Conservation (phyloP, 2,888 invertebrate species). For the Cactoblastis cactorum region DNA sequence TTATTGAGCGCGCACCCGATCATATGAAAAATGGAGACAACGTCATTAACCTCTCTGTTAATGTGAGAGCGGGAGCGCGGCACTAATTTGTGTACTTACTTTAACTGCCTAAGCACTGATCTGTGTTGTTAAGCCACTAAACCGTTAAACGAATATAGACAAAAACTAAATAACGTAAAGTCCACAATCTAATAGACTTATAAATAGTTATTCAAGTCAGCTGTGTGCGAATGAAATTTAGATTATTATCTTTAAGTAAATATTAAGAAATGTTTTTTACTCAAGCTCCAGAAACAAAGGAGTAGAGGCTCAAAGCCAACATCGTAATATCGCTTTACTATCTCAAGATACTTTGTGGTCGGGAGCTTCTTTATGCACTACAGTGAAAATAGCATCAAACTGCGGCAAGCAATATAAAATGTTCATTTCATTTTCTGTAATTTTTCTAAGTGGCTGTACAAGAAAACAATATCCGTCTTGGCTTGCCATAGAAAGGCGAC, state of each 20-base stretch:
- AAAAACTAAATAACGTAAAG: no score
- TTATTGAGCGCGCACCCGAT: background rate
- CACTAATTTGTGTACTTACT: no score
- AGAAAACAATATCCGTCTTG: conserved; percentile 23
- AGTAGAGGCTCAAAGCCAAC: background rate
- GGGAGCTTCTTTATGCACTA: background rate
- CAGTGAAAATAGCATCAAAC: conserved; percentile 1
- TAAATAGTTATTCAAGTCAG: no score
- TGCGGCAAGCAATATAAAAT: conserved; percentile 14
- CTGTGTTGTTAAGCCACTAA: no score
- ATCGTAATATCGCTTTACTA: background rate
- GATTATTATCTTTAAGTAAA: background rate
- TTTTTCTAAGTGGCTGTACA: conserved; percentile 19
- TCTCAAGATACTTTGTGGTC: background rate
- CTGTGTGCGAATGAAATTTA: background rate
- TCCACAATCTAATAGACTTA: no score
- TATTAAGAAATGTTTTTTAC: background rate
- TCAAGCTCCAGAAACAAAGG: background rate
- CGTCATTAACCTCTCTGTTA: no score
- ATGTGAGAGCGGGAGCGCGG: no score
- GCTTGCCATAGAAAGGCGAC: background rate
- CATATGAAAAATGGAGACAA: conserved; percentile 7
- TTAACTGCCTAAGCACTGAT: no score
- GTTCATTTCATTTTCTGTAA: conserved; percentile 19
- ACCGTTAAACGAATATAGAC: no score